phyloP scores from a whole-genome alignment of 2,797 vertebrate species.

The Eleutherodactylus coqui region DNA sequence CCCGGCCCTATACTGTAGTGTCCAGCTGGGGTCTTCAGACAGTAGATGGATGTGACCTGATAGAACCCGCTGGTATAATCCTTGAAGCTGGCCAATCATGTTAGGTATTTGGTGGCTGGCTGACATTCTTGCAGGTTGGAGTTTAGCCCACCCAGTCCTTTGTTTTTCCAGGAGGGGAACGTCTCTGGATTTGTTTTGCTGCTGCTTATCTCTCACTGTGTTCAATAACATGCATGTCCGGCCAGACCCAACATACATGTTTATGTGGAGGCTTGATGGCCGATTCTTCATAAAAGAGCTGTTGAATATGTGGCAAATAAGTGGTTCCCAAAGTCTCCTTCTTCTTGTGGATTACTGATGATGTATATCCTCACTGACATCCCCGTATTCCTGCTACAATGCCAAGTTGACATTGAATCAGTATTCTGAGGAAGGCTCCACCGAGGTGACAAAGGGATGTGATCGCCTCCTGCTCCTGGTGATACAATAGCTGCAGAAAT shows the following conservation, averaged over 20 bases:
- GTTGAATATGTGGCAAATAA: no score
- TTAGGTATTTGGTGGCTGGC: not conserved
- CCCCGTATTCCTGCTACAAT: not conserved
- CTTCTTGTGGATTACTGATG: not conserved
- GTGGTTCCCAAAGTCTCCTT: not conserved
- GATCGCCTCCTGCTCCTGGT: not conserved
- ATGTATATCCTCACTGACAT: not conserved
- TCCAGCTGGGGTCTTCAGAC: no score
- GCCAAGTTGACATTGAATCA: not conserved
- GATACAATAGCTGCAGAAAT: not conserved
- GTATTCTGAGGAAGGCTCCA: not conserved
- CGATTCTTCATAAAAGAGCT: not conserved
- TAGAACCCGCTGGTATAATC: not conserved
- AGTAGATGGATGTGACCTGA: not conserved
- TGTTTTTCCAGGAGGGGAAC: not conserved
- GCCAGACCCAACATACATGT: no score
- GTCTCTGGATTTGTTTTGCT: not conserved
- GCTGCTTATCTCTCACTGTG: not conserved
- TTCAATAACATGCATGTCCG: not conserved
- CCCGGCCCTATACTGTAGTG: no score
- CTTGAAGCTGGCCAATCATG: not conserved
- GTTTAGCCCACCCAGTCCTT: no score
- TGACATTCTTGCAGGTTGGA: not conserved
- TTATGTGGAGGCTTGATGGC: not conserved
- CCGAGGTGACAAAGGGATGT: not conserved